Evolutionary conservation across 2,888 invertebrate species (phyloP).

Genomic region (Xiphydria camelus): DNA sequence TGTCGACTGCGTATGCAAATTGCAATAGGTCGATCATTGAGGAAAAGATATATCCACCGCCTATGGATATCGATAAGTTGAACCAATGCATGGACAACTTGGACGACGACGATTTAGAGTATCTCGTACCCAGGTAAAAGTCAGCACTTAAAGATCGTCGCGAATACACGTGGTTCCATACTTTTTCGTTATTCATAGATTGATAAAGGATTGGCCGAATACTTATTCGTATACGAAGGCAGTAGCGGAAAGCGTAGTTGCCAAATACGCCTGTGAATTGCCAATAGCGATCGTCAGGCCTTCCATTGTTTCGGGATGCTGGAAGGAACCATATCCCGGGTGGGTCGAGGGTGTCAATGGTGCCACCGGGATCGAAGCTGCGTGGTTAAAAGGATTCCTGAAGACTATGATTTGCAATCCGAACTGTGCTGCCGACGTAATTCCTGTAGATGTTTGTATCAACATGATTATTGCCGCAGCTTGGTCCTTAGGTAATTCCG

Average conservation of each 20-base stretch:
- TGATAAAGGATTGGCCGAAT: slow-evolving; percentile 64
- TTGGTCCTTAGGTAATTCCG: slow-evolving; percentile 64
- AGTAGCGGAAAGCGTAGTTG: slow-evolving; percentile 67
- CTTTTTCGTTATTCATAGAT: background rate
- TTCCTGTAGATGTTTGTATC: slow-evolving; percentile 87
- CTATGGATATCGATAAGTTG: no score
- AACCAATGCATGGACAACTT: no score
- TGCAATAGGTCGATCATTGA: slow-evolving; percentile 60
- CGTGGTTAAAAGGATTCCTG: slow-evolving; percentile 65
- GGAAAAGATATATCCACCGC: slow-evolving; percentile 66
- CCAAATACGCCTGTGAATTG: slow-evolving; percentile 62
- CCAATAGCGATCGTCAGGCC: slow-evolving; percentile 71
- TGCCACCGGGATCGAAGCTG: slow-evolving; percentile 66
- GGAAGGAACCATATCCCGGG: slow-evolving; percentile 64
- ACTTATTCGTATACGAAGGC: slow-evolving; percentile 75
- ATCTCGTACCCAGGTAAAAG: no score
- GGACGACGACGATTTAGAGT: no score
- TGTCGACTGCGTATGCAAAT: slow-evolving; percentile 17
- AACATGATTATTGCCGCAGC: slow-evolving; percentile 82
- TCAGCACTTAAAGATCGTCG: no score
- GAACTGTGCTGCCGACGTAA: slow-evolving; percentile 71
- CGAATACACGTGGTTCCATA: no score
- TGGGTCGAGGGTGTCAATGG: slow-evolving; percentile 78
- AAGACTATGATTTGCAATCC: slow-evolving; percentile 52
- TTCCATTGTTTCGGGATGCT: slow-evolving; percentile 67